Percentiles rank a stretch among this genome's conserved stretches.
phyloP scores from a whole-genome alignment of 2,113 vertebrate species.

The Bombycilla garrulus region DNA sequence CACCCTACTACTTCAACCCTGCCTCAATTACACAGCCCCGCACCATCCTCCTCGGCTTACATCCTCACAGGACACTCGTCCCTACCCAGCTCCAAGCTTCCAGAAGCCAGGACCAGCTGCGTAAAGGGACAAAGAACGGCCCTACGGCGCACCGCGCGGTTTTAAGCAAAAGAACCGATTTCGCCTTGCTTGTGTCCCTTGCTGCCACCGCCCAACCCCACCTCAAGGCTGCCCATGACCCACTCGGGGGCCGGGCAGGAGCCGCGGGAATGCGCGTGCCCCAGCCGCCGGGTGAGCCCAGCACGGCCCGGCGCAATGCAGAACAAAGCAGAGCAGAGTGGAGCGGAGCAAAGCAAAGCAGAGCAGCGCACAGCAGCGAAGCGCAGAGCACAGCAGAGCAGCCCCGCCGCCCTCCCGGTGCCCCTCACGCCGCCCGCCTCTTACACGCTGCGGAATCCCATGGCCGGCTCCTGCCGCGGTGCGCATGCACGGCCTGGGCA shows the following conservation, averaged over 20 bases:
- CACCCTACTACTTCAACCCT: neutral
- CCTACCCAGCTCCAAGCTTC: neutral
- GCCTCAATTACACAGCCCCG: too few species aligned
- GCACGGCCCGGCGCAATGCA: too few species aligned
- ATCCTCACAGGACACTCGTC: too few species aligned
- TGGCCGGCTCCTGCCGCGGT: accelerated
- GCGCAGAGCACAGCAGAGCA: too few species aligned
- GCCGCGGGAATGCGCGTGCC: accelerated
- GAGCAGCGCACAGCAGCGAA: too few species aligned
- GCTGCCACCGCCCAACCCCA: neutral
- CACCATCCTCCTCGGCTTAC: neutral
- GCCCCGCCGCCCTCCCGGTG: accelerated
- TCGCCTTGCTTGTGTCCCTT: accelerated
- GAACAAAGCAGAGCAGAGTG: too few species aligned
- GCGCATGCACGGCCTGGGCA: neutral
- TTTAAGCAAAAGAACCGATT: neutral
- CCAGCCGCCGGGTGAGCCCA: accelerated
- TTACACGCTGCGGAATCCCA: neutral
- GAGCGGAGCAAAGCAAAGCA: too few species aligned
- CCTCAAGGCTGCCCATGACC: neutral
- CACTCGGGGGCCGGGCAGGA: too few species aligned
- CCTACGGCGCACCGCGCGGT: too few species aligned
- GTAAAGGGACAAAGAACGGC: too few species aligned
- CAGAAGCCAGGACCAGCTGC: accelerated
- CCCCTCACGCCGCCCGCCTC: neutral